Base-by-base conservation (phyloP, 2,797 vertebrate genomes). In the Anas acuta region DNA sequence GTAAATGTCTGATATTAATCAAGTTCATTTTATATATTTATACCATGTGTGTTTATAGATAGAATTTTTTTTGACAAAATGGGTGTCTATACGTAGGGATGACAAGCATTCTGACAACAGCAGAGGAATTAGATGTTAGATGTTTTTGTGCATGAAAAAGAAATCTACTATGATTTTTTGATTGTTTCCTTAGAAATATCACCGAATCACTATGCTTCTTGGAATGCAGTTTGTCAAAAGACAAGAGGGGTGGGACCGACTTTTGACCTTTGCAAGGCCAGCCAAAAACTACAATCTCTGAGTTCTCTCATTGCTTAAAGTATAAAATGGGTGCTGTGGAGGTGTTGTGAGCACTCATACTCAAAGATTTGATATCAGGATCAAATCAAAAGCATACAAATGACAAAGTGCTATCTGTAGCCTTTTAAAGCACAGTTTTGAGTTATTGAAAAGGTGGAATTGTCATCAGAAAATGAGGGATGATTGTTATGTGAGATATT, bases 1-100 rank as follows among this genome's bases (percentile, higher is more conserved):
- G 12, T 51, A 26, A 6, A 2, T 6, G 1, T 47, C n/a, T 69
- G 86, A n/a, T 3, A 1, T 54, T 45, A 43, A 47, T 28, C 3
- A 18, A 61, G 41, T 56, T 89, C 0, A 30, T 76, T 62, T 92
- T 69, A 21, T 49, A 9, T 26, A 2, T 66, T 90, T 47, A 12
- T 67, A 12, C 5, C 88, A 58, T 62, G 33, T 26, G 23, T 70
- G 20, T 69, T 70, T 32, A 51, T 51, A 70, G 32, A 26, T 9
- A n/a, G 9, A 13, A 60, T 39, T 37, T 62, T 73, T 3, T 16
- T 87, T 60, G 30, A 54, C 13, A 60, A 76, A 87, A 15, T 7
- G 79, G 13, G 0, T 80, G 12, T 78, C 91, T 54, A n/a, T 54
- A 6, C 0, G 1, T 19, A 64, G 57, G 14, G 62, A 45, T 41